Conservation (phyloP, 2,113 vertebrate species). For the Strigops habroptila region DNA sequence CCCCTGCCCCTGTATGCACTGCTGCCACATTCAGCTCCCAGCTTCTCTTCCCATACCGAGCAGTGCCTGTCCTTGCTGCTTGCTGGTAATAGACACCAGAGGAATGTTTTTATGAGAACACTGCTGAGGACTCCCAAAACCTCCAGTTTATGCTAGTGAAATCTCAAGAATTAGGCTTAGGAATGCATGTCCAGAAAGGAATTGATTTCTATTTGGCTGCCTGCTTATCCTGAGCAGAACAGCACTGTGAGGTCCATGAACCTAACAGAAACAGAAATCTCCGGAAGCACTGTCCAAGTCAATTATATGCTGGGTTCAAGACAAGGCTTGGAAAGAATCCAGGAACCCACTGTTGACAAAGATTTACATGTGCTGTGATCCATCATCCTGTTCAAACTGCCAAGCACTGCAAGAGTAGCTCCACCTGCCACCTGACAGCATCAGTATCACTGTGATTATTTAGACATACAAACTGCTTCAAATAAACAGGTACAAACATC, state of each 20-base stretch:
- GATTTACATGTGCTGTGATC: conserved; percentile 13
- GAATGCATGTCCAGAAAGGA: background rate
- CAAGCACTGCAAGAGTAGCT: background rate
- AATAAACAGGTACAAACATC: background rate
- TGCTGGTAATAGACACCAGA: fast-evolving
- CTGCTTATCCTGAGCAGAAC: background rate
- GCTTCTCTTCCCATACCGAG: background rate
- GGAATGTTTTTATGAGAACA: background rate
- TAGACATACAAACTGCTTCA: background rate
- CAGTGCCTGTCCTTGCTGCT: background rate
- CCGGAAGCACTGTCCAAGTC: background rate
- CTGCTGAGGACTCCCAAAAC: background rate
- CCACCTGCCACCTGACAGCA: background rate
- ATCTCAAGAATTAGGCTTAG: background rate
- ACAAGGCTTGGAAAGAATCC: background rate
- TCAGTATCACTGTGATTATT: background rate
- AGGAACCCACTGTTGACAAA: background rate
- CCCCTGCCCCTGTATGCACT: background rate
- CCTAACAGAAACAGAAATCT: background rate
- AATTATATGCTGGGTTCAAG: background rate
- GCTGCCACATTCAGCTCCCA: background rate
- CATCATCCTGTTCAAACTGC: background rate
- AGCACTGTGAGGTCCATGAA: background rate
- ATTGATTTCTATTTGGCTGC: background rate
- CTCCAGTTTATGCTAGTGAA: background rate